Conservation (phyloP, 2,113 vertebrate species). For the western clawed frog (Xenopus tropicalis) region DNA sequence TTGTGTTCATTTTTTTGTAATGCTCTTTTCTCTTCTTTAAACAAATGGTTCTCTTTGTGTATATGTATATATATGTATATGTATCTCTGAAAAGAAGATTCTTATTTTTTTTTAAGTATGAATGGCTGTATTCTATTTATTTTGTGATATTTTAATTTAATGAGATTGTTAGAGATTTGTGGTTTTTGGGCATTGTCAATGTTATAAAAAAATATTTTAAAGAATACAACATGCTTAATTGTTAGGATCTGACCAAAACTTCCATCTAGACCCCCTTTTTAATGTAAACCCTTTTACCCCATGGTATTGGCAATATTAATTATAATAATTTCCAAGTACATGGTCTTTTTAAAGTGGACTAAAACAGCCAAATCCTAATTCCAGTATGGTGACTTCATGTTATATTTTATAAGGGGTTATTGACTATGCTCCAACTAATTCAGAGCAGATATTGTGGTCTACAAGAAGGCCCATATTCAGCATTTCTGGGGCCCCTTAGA, state of each 20-base stretch:
- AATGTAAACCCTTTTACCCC: too few species aligned
- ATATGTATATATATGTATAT: slow-evolving; percentile 37
- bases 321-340: too few species aligned
- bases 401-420: too few species aligned
- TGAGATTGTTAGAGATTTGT: slow-evolving; percentile 37
- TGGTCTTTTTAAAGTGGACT: too few species aligned
- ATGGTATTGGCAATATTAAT: too few species aligned
- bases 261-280: not conserved
- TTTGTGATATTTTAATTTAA: slow-evolving; percentile 47
- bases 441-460: too few species aligned
- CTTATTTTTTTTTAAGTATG: slow-evolving; percentile 45
- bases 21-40: slow-evolving; percentile 2
- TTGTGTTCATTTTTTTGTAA: not conserved
- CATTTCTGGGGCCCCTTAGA: too few species aligned
- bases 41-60: slow-evolving; percentile 31
- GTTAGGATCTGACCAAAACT: slow-evolving; percentile 25
- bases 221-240: not conserved
- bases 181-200: slow-evolving; percentile 33
- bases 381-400: too few species aligned
- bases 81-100: slow-evolving; percentile 29
- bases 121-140: slow-evolving; percentile 45
- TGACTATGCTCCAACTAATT: too few species aligned
- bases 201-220: slow-evolving; percentile 20
- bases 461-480: too few species aligned
- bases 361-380: too few species aligned